phyloP scores from a whole-genome alignment of 2,888 invertebrate species.

The Alsophila aescularia region DNA sequence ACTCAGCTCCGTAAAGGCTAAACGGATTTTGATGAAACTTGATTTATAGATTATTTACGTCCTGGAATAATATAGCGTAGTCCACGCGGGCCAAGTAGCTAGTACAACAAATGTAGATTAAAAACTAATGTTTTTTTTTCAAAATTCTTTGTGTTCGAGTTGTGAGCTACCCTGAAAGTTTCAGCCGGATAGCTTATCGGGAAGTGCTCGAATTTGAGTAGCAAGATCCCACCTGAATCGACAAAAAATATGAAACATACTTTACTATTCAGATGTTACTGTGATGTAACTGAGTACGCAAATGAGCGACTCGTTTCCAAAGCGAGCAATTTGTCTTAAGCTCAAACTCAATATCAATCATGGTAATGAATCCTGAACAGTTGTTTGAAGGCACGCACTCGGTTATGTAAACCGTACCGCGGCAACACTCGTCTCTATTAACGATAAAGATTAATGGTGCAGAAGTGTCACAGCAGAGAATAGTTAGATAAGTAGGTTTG shows the following conservation, averaged over 20 bases:
- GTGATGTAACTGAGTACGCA: slow-evolving; percentile 12
- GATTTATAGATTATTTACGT: no score
- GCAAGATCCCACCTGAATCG: background rate
- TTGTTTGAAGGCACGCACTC: slow-evolving; percentile 13
- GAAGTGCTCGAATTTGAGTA: no score
- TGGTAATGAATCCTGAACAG: slow-evolving; percentile 10
- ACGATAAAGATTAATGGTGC: slow-evolving; percentile 2
- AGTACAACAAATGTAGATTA: no score
- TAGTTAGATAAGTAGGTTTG: background rate
- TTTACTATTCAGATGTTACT: slow-evolving; percentile 6
- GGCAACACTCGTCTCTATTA: slow-evolving; percentile 1
- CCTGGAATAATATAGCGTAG: no score
- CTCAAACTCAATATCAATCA: slow-evolving; percentile 8
- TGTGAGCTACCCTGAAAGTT: no score
- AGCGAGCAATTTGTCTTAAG: slow-evolving; percentile 6
- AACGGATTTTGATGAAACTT: no score
- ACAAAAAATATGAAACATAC: background rate
- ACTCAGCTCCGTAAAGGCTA: no score
- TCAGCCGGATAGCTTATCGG: no score
- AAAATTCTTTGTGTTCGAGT: no score
- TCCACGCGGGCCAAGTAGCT: no score
- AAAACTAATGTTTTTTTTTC: no score
- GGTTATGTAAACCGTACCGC: slow-evolving; percentile 1
- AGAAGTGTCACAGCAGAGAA: background rate
- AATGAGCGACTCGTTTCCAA: slow-evolving; percentile 6